These are phyloP conservation scores for Carpatolechia fugitivella DNA, from an alignment of 2,888 invertebrate species.

Conservation along the genomic window DNA sequence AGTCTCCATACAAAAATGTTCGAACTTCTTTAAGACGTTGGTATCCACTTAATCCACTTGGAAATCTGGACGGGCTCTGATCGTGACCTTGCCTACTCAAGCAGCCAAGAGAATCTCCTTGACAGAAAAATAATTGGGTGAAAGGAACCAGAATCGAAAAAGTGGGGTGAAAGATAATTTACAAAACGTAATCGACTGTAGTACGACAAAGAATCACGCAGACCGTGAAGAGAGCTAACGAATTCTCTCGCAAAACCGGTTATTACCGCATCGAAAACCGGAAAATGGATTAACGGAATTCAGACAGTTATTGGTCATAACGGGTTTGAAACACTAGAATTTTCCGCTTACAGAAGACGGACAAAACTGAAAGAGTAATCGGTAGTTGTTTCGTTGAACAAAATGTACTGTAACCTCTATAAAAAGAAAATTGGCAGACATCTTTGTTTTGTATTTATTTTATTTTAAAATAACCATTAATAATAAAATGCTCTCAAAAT, in stretches of 20 bases:
- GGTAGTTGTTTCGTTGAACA: too few species aligned
- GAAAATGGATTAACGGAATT: constrained; percentile 7
- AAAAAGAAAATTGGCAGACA: too few species aligned
- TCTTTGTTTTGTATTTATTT: too few species aligned
- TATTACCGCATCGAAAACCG: not conserved
- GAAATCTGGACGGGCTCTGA: not conserved
- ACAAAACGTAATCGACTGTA: constrained; percentile 9
- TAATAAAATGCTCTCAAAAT: too few species aligned
- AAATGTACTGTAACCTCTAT: too few species aligned
- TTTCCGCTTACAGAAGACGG: not conserved
- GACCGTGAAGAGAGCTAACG: constrained; percentile 12
- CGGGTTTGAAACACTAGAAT: not conserved
- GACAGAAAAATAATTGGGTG: constrained; percentile 1
- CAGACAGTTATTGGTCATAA: not conserved
- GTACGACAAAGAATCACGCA: constrained; percentile 8
- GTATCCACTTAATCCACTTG: not conserved
- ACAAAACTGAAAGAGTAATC: too few species aligned
- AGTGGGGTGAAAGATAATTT: constrained; percentile 6
- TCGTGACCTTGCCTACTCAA: not conserved
- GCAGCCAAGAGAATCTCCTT: not conserved
- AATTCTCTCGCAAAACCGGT: not conserved
- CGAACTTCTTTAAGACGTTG: too few species aligned
- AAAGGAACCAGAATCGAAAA: not conserved
- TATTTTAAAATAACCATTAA: too few species aligned
- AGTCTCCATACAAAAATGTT: too few species aligned